phyloP scores from a whole-genome alignment of 1,140 invertebrate genomes.

The Lordiphosa collinella region DNA sequence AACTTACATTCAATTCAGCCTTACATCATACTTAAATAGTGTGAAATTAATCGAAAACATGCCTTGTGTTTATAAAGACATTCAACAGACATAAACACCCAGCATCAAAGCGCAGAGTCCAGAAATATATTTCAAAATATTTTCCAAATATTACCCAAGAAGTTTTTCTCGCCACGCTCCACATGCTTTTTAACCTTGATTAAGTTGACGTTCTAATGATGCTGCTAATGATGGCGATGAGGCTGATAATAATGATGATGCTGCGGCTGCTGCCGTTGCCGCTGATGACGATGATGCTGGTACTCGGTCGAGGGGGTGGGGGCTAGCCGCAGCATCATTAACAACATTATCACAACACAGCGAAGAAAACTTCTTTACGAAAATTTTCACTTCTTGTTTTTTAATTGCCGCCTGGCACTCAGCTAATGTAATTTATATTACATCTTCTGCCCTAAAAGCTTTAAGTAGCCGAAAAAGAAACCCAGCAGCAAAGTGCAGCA shows the following conservation, averaged over 20 bases:
- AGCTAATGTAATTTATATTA: constrained; percentile 79
- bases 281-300: constrained; percentile 17
- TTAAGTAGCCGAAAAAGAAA: constrained; percentile 63
- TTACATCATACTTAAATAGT: too few relatives aligned
- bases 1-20: too few relatives aligned
- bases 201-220: constrained; percentile 74
- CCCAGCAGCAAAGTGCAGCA: constrained; percentile 28
- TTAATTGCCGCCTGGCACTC: constrained; percentile 78
- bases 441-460: constrained; percentile 76
- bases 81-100: too few relatives aligned
- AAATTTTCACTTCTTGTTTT: constrained; percentile 48
- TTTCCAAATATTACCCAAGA: neutral
- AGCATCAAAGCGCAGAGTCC: too few relatives aligned
- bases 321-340: constrained; percentile 59
- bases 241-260: constrained; percentile 33
- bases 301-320: constrained; percentile 1
- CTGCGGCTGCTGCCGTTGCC: constrained; percentile 22
- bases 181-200: constrained; percentile 72
- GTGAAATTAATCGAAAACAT: too few relatives aligned
- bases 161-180: constrained; percentile 15
- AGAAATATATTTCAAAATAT: too few relatives aligned
- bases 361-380: neutral
- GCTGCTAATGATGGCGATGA: constrained; percentile 59
- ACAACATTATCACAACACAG: constrained; percentile 43
- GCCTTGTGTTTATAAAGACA: too few relatives aligned